Percentiles rank a stretch among this genome's conserved stretches.
phyloP scores from a whole-genome alignment of 2,888 invertebrate genomes.

The Cremastinae sp. region DNA sequence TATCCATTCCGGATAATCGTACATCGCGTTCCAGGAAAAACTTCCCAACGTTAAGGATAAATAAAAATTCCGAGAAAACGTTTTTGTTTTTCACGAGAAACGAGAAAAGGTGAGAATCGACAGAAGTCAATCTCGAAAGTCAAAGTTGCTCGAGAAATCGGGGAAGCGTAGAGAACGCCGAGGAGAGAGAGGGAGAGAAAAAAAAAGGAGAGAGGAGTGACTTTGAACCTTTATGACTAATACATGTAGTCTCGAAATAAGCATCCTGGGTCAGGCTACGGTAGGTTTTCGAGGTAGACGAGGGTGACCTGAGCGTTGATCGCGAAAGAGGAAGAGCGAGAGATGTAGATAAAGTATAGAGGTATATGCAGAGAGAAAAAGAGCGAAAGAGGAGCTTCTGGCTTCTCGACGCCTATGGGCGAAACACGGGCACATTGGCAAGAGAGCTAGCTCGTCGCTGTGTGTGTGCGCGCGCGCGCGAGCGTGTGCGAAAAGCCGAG shows the following conservation, averaged over 20 bases:
- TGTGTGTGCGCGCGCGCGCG: conserved; percentile 17
- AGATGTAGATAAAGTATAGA: conserved; percentile 27
- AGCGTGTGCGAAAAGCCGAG: not conserved
- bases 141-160: no score
- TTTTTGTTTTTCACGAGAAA: no score
- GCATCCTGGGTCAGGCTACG: conserved; percentile 16
- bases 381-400: conserved; percentile 45
- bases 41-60: no score
- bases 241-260: not conserved
- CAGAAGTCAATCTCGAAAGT: no score
- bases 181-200: conserved; percentile 47
- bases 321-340: conserved; percentile 33
- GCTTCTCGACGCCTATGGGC: conserved; percentile 61
- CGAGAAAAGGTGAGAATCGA: no score
- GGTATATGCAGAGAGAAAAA: conserved; percentile 42
- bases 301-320: conserved; percentile 19
- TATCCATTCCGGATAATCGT: no score
- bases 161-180: conserved; percentile 12
- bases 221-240: conserved; percentile 27
- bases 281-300: conserved; percentile 11
- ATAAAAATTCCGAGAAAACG: no score
- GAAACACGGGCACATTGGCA: conserved; percentile 42
- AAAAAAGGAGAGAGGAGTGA: conserved; percentile 45
- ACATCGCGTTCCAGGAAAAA: no score
- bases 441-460: not conserved